Base-by-base conservation (phyloP, 2,113 vertebrate species). In the Australoheros scitulus region DNA sequence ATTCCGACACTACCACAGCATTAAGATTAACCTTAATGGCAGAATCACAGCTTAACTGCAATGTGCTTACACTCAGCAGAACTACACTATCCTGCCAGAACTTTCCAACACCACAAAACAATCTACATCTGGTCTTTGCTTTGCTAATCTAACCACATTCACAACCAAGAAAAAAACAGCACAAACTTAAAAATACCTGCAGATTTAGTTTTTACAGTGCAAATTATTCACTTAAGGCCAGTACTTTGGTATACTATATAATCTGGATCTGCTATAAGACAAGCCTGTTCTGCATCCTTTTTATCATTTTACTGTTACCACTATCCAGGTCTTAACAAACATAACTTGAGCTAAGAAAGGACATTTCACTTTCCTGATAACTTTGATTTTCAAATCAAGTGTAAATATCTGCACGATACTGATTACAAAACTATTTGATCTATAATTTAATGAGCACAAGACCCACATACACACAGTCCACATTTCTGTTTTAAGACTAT, bases 61-160 rank as follows among this genome's bases (percentile, higher is more conserved):
- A 29, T 18, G 8, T 72, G 4, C 24, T 41, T 29, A 26, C 4
- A 43, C 13, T 29, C 43, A 7, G n/a, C 29, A 63, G 3, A 79
- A 8, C 29, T 38, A 79, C 10, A 57, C 52, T 20, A 29, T 65
- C 34, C 24, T 41, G 11, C 11, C n/a, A 41, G 17, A 57, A 29
- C 14, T 41, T 56, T 7, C 22, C 89, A 63, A 74, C 60, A 24
- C 59, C 2, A 13, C 76, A 87, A 87, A 93, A 89, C 64, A 82
- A 87, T 89, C 83, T 38, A 83, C 87, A 41, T 57, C 59, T 10
- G 32, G 56, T 79, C 36, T 87, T 32, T 75, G 47, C 61, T 24
- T 79, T 77, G 29, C 41, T 74, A 59, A 77, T 74, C 20, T 80
- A 68, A 78, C 61, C 47, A 77, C 9, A 20, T 22, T 78, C 50